Percentiles rank a stretch among this genome's conserved stretches.
Conservation (phyloP, 2,113 vertebrate species). For the Lophotis ruficrista region DNA sequence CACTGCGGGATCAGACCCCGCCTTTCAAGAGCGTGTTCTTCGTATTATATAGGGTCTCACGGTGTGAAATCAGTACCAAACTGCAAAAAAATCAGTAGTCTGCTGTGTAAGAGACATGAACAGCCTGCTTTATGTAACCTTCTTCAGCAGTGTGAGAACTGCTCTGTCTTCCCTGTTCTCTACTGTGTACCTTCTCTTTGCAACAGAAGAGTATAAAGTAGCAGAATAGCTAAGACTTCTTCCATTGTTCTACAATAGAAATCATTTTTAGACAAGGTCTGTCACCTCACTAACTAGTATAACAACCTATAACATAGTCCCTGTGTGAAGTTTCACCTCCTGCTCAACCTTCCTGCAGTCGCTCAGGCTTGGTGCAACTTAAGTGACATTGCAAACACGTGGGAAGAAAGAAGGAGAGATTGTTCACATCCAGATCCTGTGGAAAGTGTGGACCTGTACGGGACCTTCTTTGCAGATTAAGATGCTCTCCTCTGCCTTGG, state of each 20-base stretch:
- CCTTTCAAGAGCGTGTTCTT: neutral
- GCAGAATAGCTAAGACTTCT: neutral
- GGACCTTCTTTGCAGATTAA: neutral
- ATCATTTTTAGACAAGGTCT: neutral
- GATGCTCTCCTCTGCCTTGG: neutral
- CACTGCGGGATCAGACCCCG: rapidly evolving
- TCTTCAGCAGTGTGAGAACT: neutral
- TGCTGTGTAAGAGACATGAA: neutral
- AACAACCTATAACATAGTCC: neutral
- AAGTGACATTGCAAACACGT: neutral
- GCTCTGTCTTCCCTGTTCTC: neutral
- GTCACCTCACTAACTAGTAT: neutral
- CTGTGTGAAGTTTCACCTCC: neutral
- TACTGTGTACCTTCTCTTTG: neutral
- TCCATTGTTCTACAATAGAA: neutral
- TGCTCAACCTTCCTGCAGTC: neutral
- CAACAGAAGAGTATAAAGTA: neutral
- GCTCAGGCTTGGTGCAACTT: neutral
- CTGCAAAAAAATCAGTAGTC: neutral
- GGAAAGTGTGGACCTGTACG: neutral
- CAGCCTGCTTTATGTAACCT: neutral
- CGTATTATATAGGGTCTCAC: neutral
- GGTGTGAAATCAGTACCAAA: neutral
- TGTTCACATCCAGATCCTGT: neutral
- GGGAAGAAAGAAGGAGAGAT: neutral